Evolutionary conservation across 2,113 vertebrate species (phyloP).

Genomic region (Clupea harengus): DNA sequence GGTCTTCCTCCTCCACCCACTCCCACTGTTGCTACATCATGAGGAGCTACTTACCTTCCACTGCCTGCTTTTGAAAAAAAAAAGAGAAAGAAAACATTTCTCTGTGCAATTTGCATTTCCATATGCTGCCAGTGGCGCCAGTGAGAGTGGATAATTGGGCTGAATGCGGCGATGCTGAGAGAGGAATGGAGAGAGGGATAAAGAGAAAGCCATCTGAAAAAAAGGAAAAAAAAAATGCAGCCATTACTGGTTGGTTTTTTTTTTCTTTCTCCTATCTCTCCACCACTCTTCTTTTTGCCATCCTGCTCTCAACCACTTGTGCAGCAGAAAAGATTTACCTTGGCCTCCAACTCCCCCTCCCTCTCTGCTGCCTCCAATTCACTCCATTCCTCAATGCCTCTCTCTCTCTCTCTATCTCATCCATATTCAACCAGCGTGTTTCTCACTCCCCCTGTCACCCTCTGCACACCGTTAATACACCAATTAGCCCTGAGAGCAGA

Average conservation of each 20-base stretch:
- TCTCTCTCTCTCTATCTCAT: conserved; percentile 63
- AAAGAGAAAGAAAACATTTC: conserved; percentile 58
- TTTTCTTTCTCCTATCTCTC: conserved; percentile 44
- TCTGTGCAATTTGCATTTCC: conserved; percentile 75
- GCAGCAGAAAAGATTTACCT: conserved; percentile 78
- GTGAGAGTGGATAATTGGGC: conserved; percentile 79
- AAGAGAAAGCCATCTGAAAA: conserved; percentile 65
- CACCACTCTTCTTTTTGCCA: conserved; percentile 69
- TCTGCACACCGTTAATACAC: conserved; percentile 75
- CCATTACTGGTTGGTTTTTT: conserved; percentile 67
- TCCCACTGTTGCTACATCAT: conserved; percentile 43
- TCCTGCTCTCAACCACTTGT: conserved; percentile 75
- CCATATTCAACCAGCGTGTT: conserved; percentile 68
- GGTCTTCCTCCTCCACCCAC: conserved; percentile 56
- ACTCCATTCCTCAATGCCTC: conserved; percentile 35
- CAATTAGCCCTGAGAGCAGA: conserved; percentile 80
- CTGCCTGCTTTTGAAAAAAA: conserved; percentile 49
- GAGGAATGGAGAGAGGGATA: conserved; percentile 70
- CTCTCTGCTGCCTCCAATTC: conserved; percentile 30
- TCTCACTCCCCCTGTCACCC: conserved; percentile 70
- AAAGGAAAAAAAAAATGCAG: conserved; percentile 54
- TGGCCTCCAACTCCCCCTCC: conserved; percentile 61
- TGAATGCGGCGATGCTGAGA: conserved; percentile 73
- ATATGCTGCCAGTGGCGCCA: conserved; percentile 75
- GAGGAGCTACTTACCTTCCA: conserved; percentile 72